Conservation (phyloP, 2,797 vertebrate species). For the Notolabrus celidotus region DNA sequence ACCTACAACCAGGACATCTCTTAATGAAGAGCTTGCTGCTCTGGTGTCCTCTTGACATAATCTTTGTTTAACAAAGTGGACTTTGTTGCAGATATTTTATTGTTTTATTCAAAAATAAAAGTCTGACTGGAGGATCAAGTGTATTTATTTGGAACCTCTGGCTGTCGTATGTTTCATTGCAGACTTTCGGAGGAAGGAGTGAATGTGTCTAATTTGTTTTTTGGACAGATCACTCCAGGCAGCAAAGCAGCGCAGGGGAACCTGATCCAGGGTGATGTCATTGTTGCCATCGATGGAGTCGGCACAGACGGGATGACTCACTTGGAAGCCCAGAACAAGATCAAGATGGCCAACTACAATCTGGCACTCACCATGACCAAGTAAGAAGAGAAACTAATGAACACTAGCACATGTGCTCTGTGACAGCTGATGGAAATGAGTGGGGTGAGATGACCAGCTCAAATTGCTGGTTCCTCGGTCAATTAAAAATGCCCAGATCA, state of each 20-base stretch:
- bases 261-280: conserved; percentile 94
- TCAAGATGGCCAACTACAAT: conserved; percentile 95
- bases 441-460: too few species aligned
- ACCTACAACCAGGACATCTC: background rate
- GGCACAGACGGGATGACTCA: conserved; percentile 97
- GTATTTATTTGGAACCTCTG: background rate
- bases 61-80: background rate
- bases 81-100: background rate
- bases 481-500: too few species aligned
- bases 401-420: too few species aligned
- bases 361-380: conserved; percentile 94
- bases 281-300: conserved; percentile 95
- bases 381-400: conserved; percentile 79
- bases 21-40: background rate
- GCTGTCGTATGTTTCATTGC: background rate
- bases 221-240: conserved; percentile 91
- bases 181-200: background rate
- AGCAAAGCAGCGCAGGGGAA: conserved; percentile 95
- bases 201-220: conserved; percentile 6
- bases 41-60: background rate
- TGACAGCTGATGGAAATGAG: too few species aligned
- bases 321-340: conserved; percentile 98
- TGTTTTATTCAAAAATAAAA: background rate
- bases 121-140: background rate
- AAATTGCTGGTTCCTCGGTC: too few species aligned